Evolutionary conservation across 2,113 vertebrate species (phyloP).

Genomic region (Elachura formosa): DNA sequence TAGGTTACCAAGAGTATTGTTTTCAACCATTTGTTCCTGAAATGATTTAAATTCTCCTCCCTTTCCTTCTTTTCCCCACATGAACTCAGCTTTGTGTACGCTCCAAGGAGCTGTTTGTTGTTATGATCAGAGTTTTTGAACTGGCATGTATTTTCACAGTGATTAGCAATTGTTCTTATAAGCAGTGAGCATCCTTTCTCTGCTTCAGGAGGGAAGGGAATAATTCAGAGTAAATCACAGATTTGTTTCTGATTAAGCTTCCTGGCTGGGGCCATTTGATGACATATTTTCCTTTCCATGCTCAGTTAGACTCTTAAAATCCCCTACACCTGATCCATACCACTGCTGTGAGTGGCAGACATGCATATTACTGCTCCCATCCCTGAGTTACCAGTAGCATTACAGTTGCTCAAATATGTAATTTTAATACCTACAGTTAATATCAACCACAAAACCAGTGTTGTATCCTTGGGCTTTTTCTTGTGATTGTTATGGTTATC

Average conservation of each 20-base stretch:
- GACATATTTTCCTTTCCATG: neutral
- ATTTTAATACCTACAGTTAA: neutral
- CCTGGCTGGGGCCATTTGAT: neutral
- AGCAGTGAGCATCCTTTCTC: neutral
- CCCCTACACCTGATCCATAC: neutral
- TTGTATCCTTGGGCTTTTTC: neutral
- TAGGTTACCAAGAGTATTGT: neutral
- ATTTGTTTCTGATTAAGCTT: slow-evolving; percentile 33
- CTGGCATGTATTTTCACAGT: neutral
- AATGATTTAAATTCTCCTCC: slow-evolving; percentile 37
- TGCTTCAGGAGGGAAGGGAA: slow-evolving; percentile 23
- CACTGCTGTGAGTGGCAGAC: neutral
- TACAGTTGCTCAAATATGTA: neutral
- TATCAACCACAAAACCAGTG: neutral
- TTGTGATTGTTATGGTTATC: neutral
- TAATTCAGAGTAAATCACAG: slow-evolving; percentile 20
- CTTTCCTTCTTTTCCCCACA: slow-evolving; percentile 32
- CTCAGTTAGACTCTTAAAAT: neutral
- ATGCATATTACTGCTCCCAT: neutral
- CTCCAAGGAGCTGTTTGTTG: slow-evolving; percentile 10
- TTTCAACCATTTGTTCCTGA: slow-evolving; percentile 29
- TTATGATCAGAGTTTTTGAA: neutral
- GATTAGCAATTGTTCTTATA: slow-evolving; percentile 45
- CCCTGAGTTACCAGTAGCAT: neutral
- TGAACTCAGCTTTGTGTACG: neutral